Evolutionary conservation across 2,888 invertebrate species (phyloP).

Genomic region (Ethmia dodecea): DNA sequence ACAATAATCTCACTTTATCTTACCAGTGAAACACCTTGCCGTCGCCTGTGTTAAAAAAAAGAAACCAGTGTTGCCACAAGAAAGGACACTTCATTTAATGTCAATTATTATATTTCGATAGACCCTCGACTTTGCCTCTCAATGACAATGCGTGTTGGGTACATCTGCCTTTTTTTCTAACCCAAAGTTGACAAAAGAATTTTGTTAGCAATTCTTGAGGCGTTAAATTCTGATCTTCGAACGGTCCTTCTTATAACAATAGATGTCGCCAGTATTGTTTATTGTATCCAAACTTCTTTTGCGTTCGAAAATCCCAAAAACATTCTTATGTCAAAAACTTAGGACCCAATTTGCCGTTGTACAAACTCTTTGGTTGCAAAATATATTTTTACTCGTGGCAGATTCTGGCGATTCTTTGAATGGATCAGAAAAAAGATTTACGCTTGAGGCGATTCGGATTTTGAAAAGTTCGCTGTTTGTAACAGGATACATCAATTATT

Average conservation of each 20-base stretch:
- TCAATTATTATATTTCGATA: slow-evolving; percentile 13
- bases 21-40: too few relatives aligned
- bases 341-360: background rate
- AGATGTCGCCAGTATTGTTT: slow-evolving; percentile 12
- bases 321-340: background rate
- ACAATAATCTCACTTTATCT: too few relatives aligned
- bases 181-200: slow-evolving; percentile 8
- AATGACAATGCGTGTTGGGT: slow-evolving; percentile 10
- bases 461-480: slow-evolving; percentile 11
- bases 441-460: slow-evolving; percentile 4
- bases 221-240: slow-evolving; percentile 14
- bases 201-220: slow-evolving; percentile 9
- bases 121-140: slow-evolving; percentile 13
- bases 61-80: slow-evolving; percentile 2
- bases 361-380: background rate
- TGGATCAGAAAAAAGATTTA: slow-evolving; percentile 9
- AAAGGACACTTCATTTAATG: slow-evolving; percentile 15
- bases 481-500: slow-evolving; percentile 11
- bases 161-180: slow-evolving; percentile 13
- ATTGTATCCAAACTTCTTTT: background rate
- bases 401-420: slow-evolving; percentile 2
- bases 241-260: slow-evolving; percentile 10
- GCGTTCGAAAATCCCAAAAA: background rate
- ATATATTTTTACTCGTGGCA: background rate
- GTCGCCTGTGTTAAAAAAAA: too few relatives aligned